phyloP scores from a whole-genome alignment of 64 coral and sea anemone genomes.

The Stylophora pistillata region DNA sequence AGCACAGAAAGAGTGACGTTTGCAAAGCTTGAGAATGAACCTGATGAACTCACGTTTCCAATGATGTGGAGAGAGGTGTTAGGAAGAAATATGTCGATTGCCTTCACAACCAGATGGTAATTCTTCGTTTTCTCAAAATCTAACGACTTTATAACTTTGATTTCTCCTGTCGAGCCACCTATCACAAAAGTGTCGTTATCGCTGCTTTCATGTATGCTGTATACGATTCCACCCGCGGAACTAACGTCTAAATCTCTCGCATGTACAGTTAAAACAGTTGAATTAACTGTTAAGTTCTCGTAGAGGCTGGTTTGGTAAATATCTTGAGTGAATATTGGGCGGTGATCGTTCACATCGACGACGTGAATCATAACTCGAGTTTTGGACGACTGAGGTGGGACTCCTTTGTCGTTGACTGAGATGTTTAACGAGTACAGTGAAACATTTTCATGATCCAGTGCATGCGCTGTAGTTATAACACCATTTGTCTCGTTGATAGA shows the following conservation, averaged over 20 bases:
- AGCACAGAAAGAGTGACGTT: constrained; percentile 44
- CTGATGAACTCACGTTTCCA: constrained; percentile 4
- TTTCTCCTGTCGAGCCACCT: constrained; percentile 49
- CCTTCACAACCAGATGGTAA: constrained; percentile 51
- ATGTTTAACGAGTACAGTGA: constrained; percentile 53
- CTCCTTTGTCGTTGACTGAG: constrained; percentile 50
- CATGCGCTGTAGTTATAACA: constrained; percentile 49
- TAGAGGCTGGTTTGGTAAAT: constrained; percentile 52
- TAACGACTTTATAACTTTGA: constrained; percentile 20
- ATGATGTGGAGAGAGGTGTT: not conserved
- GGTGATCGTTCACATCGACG: constrained; percentile 63
- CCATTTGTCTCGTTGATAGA: constrained; percentile 41
- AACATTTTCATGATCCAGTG: constrained; percentile 56
- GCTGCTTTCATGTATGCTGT: constrained; percentile 19
- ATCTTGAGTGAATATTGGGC: constrained; percentile 59
- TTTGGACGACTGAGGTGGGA: constrained; percentile 21
- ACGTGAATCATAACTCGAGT: constrained; percentile 18
- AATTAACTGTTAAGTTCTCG: constrained; percentile 60
- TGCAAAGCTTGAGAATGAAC: constrained; percentile 38
- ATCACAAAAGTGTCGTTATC: constrained; percentile 38
- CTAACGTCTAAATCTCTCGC: constrained; percentile 51
- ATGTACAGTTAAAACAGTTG: constrained; percentile 31
- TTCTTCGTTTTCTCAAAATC: constrained; percentile 46
- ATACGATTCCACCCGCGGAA: constrained; percentile 23
- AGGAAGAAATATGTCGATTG: constrained; percentile 47